Base-by-base conservation (phyloP, 2,888 invertebrate species). In the Drosophila buzzatii region DNA sequence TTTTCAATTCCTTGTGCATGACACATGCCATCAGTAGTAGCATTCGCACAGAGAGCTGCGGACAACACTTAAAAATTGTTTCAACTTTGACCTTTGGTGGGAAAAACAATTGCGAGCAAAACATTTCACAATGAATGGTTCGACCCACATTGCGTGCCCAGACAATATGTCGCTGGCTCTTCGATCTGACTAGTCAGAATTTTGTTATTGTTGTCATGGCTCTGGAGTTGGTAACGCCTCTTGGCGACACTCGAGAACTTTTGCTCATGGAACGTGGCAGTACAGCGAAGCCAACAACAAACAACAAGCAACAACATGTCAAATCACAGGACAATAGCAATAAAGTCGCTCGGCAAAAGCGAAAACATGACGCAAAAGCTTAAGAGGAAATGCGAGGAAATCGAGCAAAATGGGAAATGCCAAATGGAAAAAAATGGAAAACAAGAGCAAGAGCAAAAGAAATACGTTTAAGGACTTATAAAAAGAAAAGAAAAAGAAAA, bases 51-150 rank as follows among this genome's bases (percentile, higher is more conserved):
- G 10, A 14, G 39, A 5, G 7, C 16, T 27, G 6, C 53, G 33
- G n/a, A 41, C 18, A 35, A 58, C 55, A 9, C 53, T 56, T 35
- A 35, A 55, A 62, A 49, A 49, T 16, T 23, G 56, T 56, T 49
- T 73, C 53, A 77, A 82, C 88, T 87, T 75, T 87, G 78, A 84
- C 82, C 88, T 84, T 84, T 69, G 42, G 51, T 49, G 72, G 51
- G 35, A 7, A 57, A 51, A 55, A 53, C 8, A 23, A 52, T 47
- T 44, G 52, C 18, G 39, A 33, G 61, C 44, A 69, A 67, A 82
- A 69, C 31, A 72, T 72, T 68, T 72, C 12, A 66, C 69, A 71
- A 57, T 56, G 47, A 39, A 42, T 20, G 52, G 47, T 53, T 52
- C 84, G 73, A 84, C 67, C 75, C 71, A 85, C 78, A 68, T 79